phyloP scores from a whole-genome alignment of 1,140 invertebrate genomes.

The Neotoxoptera formosana region DNA sequence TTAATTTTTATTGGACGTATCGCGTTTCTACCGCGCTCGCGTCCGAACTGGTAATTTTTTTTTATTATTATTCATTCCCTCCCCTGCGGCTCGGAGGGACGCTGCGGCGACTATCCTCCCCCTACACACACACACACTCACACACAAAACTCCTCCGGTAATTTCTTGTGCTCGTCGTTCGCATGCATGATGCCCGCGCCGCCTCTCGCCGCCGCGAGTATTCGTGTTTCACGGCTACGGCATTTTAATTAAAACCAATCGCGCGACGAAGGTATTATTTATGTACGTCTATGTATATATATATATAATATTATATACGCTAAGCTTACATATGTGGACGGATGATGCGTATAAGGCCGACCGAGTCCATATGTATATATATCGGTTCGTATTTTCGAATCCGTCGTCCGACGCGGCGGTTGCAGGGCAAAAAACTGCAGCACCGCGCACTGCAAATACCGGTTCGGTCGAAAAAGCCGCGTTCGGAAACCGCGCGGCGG shows the following conservation, averaged over 20 bases:
- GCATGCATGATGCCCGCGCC: background rate
- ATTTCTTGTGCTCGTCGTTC: background rate
- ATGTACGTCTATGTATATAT: background rate
- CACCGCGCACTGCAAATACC: background rate
- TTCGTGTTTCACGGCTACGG: background rate
- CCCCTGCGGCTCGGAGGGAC: background rate
- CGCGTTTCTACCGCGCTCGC: background rate
- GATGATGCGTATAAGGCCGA: background rate
- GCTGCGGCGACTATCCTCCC: background rate
- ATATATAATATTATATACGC: background rate
- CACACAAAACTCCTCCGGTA: background rate
- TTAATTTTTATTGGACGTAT: slow-evolving; percentile 22
- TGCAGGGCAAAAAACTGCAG: background rate
- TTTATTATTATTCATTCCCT: background rate
- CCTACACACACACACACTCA: background rate
- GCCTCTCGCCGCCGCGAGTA: background rate
- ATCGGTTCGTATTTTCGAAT: background rate
- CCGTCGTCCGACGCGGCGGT: background rate
- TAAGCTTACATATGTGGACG: background rate
- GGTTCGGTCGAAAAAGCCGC: background rate
- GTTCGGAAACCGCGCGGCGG: background rate
- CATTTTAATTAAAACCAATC: background rate
- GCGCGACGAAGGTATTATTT: background rate
- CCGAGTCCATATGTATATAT: too few species aligned
- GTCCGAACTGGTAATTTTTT: slow-evolving; percentile 27